Evolutionary conservation across 1,140 invertebrate genomes (phyloP).

Genomic region (Thaumetopoea pityocampa): DNA sequence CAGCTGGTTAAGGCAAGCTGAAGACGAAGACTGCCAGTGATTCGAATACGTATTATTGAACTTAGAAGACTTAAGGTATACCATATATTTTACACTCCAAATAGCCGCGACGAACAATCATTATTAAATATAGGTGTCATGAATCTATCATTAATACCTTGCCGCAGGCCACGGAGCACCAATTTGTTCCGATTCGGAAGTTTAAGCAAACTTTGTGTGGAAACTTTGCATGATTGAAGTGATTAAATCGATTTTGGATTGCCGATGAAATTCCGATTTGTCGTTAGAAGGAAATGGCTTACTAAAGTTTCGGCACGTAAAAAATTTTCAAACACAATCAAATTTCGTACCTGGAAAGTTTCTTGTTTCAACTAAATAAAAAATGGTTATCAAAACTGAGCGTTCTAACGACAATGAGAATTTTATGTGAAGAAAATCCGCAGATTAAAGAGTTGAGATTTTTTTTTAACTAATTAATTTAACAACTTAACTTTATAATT

Average conservation of each 20-base stretch:
- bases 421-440: too few relatives aligned
- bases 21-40: too few relatives aligned
- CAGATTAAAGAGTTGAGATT: too few relatives aligned
- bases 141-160: slow-evolving; percentile 62
- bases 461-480: too few relatives aligned
- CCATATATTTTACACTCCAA: background rate
- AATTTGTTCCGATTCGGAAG: slow-evolving; percentile 67
- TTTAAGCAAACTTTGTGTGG: slow-evolving; percentile 62
- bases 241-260: slow-evolving; percentile 70
- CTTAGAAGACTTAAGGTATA: too few relatives aligned
- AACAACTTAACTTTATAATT: too few relatives aligned
- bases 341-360: too few relatives aligned
- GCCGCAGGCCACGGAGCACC: slow-evolving; percentile 57
- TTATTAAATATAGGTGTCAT: slow-evolving; percentile 35
- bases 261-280: slow-evolving; percentile 61
- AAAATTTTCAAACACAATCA: slow-evolving; percentile 39
- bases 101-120: slow-evolving; percentile 5
- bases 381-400: too few relatives aligned
- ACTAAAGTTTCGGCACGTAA: slow-evolving; percentile 37
- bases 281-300: slow-evolving; percentile 53
- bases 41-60: too few relatives aligned
- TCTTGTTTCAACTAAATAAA: too few relatives aligned
- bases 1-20: too few relatives aligned
- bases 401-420: too few relatives aligned
- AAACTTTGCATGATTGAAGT: slow-evolving; percentile 66